A percentile compares a stretch with the other conserved stretches of the same genome.
These are phyloP conservation scores for Coregonus suidteri DNA, from an alignment of 2,797 vertebrate species.

Conservation along the genomic window DNA sequence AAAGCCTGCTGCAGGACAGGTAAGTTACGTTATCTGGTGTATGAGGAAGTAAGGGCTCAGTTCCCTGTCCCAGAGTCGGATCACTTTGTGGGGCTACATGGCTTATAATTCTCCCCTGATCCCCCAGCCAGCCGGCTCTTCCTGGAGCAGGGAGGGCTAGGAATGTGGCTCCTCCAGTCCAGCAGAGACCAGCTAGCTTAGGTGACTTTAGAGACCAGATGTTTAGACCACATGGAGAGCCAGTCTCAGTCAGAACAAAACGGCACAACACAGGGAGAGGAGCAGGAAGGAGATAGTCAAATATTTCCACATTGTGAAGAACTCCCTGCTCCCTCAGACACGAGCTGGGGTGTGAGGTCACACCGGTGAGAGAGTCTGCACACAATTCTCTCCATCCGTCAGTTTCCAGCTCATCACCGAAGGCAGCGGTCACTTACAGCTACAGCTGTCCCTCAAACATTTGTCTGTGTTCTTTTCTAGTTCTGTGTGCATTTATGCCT, in stretches of 20 bases:
- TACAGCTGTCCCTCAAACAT: too few species aligned
- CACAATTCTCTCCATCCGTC: neutral
- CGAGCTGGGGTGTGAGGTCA: neutral
- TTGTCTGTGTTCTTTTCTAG: too few species aligned
- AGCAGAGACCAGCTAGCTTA: constrained; percentile 2
- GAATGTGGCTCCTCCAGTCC: constrained; percentile 40
- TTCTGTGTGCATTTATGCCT: too few species aligned
- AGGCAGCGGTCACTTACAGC: neutral
- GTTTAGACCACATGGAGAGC: neutral
- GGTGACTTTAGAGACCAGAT: neutral
- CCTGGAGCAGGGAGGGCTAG: constrained; percentile 10
- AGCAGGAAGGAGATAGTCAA: neutral
- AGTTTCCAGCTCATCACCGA: neutral
- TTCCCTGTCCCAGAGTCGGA: constrained; percentile 2
- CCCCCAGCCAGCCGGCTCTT: neutral
- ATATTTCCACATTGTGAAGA: neutral
- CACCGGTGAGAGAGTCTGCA: neutral
- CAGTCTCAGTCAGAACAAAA: neutral
- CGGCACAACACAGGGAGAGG: too few species aligned
- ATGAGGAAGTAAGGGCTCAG: constrained; percentile 7
- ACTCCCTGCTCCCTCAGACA: neutral
- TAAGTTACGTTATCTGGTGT: neutral
- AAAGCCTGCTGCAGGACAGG: neutral
- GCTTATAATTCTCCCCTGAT: neutral
- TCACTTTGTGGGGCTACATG: constrained; percentile 4